These are phyloP conservation scores for Periophthalmus magnuspinnatus DNA, from an alignment of 2,797 vertebrate species.

Conservation along the genomic window DNA sequence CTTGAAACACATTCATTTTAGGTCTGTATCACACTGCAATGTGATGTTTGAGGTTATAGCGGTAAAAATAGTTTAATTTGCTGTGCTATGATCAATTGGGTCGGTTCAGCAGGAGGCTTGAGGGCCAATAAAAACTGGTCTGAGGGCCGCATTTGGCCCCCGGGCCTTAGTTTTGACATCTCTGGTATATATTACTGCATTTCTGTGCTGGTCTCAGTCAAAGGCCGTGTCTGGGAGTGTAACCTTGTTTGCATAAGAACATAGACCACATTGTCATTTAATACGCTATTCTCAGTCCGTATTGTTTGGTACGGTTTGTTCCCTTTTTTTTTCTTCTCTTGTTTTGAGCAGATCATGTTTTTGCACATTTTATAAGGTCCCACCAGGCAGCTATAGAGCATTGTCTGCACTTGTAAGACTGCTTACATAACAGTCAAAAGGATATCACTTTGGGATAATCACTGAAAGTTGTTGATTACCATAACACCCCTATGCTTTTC, in stretches of 20 bases:
- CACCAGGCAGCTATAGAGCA: not conserved
- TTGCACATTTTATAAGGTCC: not conserved
- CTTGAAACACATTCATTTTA: no score
- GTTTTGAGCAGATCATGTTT: not conserved
- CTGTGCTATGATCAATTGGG: no score
- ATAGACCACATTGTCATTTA: not conserved
- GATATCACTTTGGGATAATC: conserved; percentile 28
- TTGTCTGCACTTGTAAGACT: not conserved
- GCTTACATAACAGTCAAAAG: not conserved
- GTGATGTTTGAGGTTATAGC: no score
- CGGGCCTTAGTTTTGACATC: no score
- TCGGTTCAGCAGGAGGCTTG: no score
- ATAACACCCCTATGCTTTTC: not conserved
- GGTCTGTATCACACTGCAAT: no score
- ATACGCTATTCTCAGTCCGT: not conserved
- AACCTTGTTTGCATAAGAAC: not conserved
- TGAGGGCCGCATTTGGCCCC: no score
- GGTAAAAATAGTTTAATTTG: no score
- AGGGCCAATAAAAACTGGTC: no score
- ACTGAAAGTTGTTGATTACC: conserved; percentile 5
- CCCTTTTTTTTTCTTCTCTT: not conserved
- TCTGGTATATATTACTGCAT: no score
- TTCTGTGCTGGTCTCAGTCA: no score
- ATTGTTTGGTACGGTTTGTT: not conserved
- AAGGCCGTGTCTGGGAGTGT: not conserved